phyloP scores from a whole-genome alignment of 2,888 invertebrate genomes.

The Linnaemya vulpina region DNA sequence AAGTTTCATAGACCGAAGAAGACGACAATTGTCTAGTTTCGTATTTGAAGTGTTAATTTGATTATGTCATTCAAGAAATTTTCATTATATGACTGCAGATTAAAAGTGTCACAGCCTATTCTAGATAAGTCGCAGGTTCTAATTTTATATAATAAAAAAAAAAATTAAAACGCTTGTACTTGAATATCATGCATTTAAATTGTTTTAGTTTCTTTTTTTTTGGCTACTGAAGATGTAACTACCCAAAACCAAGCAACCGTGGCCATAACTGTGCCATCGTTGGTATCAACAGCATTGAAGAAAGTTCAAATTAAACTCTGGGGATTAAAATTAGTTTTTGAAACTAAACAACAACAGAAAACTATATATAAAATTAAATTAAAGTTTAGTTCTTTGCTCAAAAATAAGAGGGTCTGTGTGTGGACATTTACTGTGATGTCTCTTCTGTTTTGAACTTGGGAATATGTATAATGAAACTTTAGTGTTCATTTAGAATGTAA shows the following conservation, averaged over 20 bases:
- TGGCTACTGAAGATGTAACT: not conserved
- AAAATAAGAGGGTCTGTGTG: conserved; percentile 30
- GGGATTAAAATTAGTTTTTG: conserved; percentile 52
- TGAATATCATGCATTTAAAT: not conserved
- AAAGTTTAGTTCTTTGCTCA: conserved; percentile 26
- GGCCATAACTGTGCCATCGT: conserved; percentile 6
- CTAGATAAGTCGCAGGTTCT: not conserved
- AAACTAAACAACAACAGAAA: conserved; percentile 37
- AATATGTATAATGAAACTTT: conserved; percentile 40
- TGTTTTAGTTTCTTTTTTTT: not conserved
- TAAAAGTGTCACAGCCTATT: not conserved
- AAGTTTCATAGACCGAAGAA: too few relatives aligned
- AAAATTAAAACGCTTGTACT: not conserved
- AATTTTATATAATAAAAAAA: not conserved
- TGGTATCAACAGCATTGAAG: conserved; percentile 5
- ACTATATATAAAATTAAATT: conserved; percentile 34
- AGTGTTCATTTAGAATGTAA: conserved; percentile 29
- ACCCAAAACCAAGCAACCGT: not conserved
- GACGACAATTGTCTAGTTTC: too few relatives aligned
- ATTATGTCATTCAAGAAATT: not conserved
- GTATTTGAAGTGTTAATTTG: too few relatives aligned
- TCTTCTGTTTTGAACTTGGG: conserved; percentile 25
- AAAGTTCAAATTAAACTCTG: conserved; percentile 56
- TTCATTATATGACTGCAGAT: not conserved
- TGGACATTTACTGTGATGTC: not conserved